Conservation (phyloP, 1,140 invertebrate species). For the Zaprionus ghesquierei region DNA sequence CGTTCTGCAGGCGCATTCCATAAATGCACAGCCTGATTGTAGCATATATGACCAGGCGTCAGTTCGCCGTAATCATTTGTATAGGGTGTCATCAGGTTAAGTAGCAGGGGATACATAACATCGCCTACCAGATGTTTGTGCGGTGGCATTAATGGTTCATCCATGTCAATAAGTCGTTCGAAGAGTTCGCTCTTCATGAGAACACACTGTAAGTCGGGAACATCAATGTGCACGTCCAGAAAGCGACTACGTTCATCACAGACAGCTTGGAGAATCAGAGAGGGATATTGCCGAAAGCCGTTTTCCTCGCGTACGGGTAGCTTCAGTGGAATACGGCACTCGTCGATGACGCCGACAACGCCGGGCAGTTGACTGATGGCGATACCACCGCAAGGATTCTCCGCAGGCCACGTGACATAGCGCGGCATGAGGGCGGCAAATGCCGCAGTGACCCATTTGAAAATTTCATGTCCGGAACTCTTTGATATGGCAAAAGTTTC, state of each 20-base stretch:
- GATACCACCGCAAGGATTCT: not conserved
- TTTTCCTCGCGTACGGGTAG: slow-evolving; percentile 7
- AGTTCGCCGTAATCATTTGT: slow-evolving; percentile 8
- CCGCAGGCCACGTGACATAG: slow-evolving; percentile 31
- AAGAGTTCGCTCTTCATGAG: slow-evolving; percentile 39
- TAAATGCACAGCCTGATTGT: slow-evolving; percentile 27
- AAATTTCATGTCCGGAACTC: slow-evolving; percentile 47
- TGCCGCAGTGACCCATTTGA: slow-evolving; percentile 35
- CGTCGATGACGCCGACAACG: slow-evolving; percentile 45
- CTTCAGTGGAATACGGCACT: slow-evolving; percentile 33
- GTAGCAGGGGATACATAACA: slow-evolving; percentile 32
- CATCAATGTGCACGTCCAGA: slow-evolving; percentile 40
- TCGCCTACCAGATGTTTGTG: slow-evolving; percentile 42
- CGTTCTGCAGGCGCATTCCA: slow-evolving; percentile 37
- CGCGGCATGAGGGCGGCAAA: slow-evolving; percentile 25
- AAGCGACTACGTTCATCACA: slow-evolving; percentile 42
- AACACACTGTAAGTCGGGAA: slow-evolving; percentile 30
- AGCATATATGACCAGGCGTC: slow-evolving; percentile 30
- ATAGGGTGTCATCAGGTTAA: slow-evolving; percentile 50
- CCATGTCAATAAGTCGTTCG: slow-evolving; percentile 27
- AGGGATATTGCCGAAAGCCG: not conserved
- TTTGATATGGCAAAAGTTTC: slow-evolving; percentile 42
- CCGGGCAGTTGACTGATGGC: slow-evolving; percentile 16
- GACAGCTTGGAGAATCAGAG: slow-evolving; percentile 32
- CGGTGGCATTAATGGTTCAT: slow-evolving; percentile 27